Conservation (phyloP, 2,888 invertebrate species). For the Gryllus longicercus region DNA sequence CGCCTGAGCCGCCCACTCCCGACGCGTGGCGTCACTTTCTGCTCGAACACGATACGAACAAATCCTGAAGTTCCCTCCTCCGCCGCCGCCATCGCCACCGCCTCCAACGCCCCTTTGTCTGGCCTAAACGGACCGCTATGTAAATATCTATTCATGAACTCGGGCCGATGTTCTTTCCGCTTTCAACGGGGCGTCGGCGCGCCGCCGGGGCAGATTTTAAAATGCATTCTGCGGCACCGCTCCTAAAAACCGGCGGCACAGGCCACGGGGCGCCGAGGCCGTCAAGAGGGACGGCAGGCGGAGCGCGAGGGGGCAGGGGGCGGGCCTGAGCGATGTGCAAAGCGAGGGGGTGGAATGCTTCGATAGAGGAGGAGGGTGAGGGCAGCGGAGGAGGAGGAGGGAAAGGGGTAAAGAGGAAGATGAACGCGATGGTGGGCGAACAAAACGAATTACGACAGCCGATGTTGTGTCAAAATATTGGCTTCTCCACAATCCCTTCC, state of each 20-base stretch:
- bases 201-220: not conserved
- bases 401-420: no score
- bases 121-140: not conserved
- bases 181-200: not conserved
- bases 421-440: no score
- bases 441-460: no score
- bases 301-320: constrained; percentile 44
- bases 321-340: no score
- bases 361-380: no score
- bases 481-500: no score
- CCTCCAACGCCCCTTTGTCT: not conserved
- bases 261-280: constrained; percentile 47
- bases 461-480: no score
- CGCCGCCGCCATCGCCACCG: constrained; percentile 18
- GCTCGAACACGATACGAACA: no score
- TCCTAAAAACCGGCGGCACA: constrained; percentile 28
- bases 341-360: no score
- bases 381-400: no score
- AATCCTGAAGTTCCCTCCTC: not conserved
- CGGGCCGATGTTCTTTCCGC: constrained; percentile 20
- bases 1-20: no score
- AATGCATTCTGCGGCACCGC: not conserved
- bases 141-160: not conserved
- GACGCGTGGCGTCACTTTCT: no score
- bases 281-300: constrained; percentile 47